Evolutionary conservation across 2,113 vertebrate genomes (phyloP).

Genomic region (Bos taurus): DNA sequence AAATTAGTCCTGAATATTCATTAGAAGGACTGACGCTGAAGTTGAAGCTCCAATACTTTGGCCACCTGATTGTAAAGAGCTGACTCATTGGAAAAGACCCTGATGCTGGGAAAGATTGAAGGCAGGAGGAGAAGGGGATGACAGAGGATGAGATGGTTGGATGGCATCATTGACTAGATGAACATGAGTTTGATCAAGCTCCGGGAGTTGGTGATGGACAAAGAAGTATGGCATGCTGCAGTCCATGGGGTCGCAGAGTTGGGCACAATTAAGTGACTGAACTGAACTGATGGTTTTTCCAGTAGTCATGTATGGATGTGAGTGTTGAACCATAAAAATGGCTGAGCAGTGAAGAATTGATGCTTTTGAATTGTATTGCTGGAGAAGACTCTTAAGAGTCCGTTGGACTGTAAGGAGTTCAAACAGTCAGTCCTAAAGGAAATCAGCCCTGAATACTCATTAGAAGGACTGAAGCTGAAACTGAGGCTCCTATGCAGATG

Average conservation of each 20-base stretch:
- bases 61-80: background rate
- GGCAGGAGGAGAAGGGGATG: background rate
- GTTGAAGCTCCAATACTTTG: background rate
- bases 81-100: background rate
- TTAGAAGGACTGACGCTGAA: background rate
- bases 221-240: background rate
- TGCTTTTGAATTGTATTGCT: background rate
- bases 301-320: background rate
- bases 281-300: background rate
- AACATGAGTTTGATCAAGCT: background rate
- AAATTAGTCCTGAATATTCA: background rate
- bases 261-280: background rate
- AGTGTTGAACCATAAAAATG: background rate
- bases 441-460: background rate
- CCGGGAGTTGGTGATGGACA: background rate
- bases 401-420: background rate
- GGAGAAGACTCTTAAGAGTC: background rate
- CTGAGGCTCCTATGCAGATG: background rate
- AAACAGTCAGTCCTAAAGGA: background rate
- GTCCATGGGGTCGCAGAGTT: rapidly evolving
- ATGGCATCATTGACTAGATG: background rate
- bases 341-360: background rate
- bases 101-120: background rate
- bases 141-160: background rate
- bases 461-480: background rate